Evolutionary conservation across 1,140 invertebrate species (phyloP), one percentile per base, ranked within the genome.

Genomic region (Penaeus chinensis): DNA sequence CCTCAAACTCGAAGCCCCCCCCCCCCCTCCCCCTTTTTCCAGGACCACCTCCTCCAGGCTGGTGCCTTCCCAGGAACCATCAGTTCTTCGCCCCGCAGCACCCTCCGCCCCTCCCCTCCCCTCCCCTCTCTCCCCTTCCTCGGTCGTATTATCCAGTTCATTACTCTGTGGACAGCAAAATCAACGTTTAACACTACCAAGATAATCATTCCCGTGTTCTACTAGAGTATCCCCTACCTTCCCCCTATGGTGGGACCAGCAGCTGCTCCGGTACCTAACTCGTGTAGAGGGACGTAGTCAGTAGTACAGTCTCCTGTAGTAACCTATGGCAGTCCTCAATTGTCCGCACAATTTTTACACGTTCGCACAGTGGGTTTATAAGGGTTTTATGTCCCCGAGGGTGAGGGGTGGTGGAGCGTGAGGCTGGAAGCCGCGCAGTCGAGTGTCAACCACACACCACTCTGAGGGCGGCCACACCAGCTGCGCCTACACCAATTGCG

Each of bases 341-440:
- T 27, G 65, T 65, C 42, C 20, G 27, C 63, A 69, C 13, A 24
- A 82, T 66, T 82, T 74, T 82, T 69, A 82, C 81, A 69, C 42
- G 32, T 82, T 65, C 65, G 47, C 24, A 69, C 81, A 22, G 81
- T 82, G 81, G 81, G 81, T 66, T 82, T 82, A 22, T 66, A 82
- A 82, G 81, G 81, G 81, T 82, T 66, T 82, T 82, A 74, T 69
- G 13, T 66, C 62, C 81, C 65, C 65, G 47, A 37, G 81, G 47
- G 81, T 69, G 65, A 69, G 81, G 81, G 60, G 65, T 47, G 27
- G 18, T 24, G 63, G 20, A 37, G 81, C 47, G 81, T 82, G 81
- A 65, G 62, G 65, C 19, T 18, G 81, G 62, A 65, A 65, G 63
- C 27, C 42, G 71, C 71, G 71, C 42, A 37, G 54, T 54, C 54